A percentile compares a stretch with the other conserved stretches of the same genome.
These are phyloP conservation scores for Cygnus olor DNA, from an alignment of 2,797 vertebrate genomes.

Conservation along the genomic window DNA sequence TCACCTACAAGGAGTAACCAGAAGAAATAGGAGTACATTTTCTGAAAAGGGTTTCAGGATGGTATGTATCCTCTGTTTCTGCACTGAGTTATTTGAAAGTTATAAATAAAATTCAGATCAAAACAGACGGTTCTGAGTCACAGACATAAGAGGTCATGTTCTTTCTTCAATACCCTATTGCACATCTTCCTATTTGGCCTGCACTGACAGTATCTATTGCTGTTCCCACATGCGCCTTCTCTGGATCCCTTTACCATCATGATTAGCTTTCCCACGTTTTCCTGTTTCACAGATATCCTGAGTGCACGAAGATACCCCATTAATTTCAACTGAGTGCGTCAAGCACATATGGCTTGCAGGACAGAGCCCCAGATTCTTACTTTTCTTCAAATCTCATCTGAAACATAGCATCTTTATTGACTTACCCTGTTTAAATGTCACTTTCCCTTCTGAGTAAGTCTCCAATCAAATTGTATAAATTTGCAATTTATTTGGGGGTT, in stretches of 20 bases:
- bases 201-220: background rate
- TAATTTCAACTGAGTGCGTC: background rate
- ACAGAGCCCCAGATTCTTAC: background rate
- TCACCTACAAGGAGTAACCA: background rate
- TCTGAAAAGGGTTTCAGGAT: background rate
- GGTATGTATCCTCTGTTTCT: background rate
- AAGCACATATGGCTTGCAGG: background rate
- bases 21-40: background rate
- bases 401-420: background rate
- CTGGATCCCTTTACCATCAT: background rate
- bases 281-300: background rate
- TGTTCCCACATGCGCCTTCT: background rate
- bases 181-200: background rate
- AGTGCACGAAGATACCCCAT: background rate
- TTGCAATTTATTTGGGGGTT: background rate
- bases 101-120: conserved; percentile 33
- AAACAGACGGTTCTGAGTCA: conserved; percentile 55
- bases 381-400: background rate
- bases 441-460: background rate
- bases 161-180: conserved; percentile 18
- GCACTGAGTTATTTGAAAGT: conserved; percentile 1
- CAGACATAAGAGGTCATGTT: conserved; percentile 27
- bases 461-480: background rate
- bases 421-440: conserved; percentile 11
- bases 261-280: background rate